These are phyloP conservation scores for Artemisiospiza belli DNA, from an alignment of 2,113 vertebrate species.

Conservation along the genomic window DNA sequence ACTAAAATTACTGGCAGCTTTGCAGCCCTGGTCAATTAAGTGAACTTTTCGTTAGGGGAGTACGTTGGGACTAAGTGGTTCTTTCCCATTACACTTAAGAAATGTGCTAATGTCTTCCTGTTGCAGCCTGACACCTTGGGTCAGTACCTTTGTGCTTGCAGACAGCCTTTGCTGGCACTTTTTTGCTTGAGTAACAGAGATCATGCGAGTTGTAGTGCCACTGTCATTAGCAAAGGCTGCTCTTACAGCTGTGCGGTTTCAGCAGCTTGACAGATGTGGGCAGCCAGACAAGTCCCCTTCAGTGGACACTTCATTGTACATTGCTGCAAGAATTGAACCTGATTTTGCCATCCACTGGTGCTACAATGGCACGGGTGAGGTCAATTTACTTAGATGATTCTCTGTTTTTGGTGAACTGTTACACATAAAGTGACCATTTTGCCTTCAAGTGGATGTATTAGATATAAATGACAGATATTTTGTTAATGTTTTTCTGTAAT, in stretches of 20 bases:
- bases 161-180: not conserved
- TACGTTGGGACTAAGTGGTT: not conserved
- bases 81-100: not conserved
- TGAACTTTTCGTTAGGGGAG: not conserved
- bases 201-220: not conserved
- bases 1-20: slow-evolving; percentile 13
- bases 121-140: not conserved
- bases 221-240: not conserved
- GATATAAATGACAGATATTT: not conserved
- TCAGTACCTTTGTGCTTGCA: not conserved
- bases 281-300: not conserved
- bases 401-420: not conserved
- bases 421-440: not conserved
- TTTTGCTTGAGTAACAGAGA: not conserved
- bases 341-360: not conserved
- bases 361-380: not conserved
- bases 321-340: not conserved
- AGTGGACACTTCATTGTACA: not conserved
- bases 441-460: not conserved
- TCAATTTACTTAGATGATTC: not conserved
- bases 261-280: slow-evolving; percentile 7
- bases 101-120: not conserved
- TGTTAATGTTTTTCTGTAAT: not conserved
- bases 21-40: not conserved
- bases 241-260: not conserved